Conservation (phyloP, 92 coral and sea anemone species). For the Palythoa grandis region DNA sequence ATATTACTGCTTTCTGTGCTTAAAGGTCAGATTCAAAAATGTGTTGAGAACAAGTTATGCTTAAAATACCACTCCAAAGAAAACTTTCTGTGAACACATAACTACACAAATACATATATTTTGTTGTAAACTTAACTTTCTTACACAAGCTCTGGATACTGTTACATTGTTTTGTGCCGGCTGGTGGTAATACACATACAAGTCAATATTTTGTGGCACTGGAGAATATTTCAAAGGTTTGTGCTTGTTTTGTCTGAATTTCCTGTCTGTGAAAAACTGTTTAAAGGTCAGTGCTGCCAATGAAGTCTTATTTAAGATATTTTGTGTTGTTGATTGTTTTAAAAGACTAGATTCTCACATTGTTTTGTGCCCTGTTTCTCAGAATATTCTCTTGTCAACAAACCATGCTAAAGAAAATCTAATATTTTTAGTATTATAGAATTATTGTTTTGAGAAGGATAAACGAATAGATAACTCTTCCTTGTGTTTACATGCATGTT, state of each 20-base stretch:
- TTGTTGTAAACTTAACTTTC: not conserved
- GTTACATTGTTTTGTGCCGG: not conserved
- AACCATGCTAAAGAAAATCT: not conserved
- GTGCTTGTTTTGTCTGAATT: constrained; percentile 3
- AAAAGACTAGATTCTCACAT: not conserved
- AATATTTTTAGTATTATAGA: not conserved
- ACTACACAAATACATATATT: not conserved
- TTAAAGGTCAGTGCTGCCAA: not conserved
- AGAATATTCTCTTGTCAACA: not conserved
- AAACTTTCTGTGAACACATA: not conserved
- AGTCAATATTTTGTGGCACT: not conserved
- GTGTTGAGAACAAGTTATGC: not conserved
- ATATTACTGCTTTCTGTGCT: constrained; percentile 54
- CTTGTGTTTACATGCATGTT: too few species aligned
- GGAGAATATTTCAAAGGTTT: constrained; percentile 29
- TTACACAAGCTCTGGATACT: not conserved
- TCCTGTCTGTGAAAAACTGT: constrained; percentile 18
- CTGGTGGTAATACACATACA: not conserved
- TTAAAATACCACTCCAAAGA: not conserved
- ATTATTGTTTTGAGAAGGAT: not conserved
- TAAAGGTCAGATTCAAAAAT: constrained; percentile 50
- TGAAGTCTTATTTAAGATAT: not conserved
- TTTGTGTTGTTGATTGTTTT: not conserved
- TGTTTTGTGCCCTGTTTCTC: not conserved
- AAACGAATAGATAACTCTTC: not conserved